Evolutionary conservation across 2,888 invertebrate species (phyloP), one percentile per base, ranked within the genome.

Genomic region (Cerastis rubricosa): DNA sequence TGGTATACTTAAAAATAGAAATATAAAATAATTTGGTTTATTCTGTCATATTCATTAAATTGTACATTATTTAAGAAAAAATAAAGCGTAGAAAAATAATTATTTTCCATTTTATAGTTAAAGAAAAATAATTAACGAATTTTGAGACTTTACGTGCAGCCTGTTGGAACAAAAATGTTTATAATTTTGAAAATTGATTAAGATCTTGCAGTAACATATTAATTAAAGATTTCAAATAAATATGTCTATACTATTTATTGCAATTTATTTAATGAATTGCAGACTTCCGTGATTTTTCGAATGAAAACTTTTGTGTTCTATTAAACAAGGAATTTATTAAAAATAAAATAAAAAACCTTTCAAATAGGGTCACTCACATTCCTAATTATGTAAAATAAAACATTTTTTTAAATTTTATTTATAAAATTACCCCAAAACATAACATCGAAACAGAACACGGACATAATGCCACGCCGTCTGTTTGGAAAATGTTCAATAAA

Each of bases 381-480:
- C 65, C 67, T 35, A 68, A 72, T 74, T 76, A 40, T 61, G 11
- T 8, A 76, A 90, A 91, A 87, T 82, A 71, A 88, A 88, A 85
- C 74, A 77, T 77, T 78, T 78, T 66, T 25, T 8, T 0, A 5
- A 22, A 51, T 51, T 66, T 51, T 14, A 76, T 71, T 71, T 12
- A 4, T 51, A 25, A 51, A 29, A n/a, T 80, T 1, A 66, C 29
- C 0, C 45, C 64, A 61, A 68, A 82, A 76, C 78, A 70, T 68
- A 8, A 70, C 72, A 43, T 73, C n/a, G 11, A 68, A 70, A 72
- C 40, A 2, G 2, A 9, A 22, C 69, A 64, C 59, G 22, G 25
- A 49, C 67, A 49, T 47, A 40, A 47, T 59, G 54, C n/a, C 63
- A 61, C 63, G 73, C 22, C 40, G 45, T 54, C n/a, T 59, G 7